Evolutionary conservation across 2,113 vertebrate genomes (phyloP), one percentile per base, ranked within the genome.

Genomic region (Pseudois nayaur): DNA sequence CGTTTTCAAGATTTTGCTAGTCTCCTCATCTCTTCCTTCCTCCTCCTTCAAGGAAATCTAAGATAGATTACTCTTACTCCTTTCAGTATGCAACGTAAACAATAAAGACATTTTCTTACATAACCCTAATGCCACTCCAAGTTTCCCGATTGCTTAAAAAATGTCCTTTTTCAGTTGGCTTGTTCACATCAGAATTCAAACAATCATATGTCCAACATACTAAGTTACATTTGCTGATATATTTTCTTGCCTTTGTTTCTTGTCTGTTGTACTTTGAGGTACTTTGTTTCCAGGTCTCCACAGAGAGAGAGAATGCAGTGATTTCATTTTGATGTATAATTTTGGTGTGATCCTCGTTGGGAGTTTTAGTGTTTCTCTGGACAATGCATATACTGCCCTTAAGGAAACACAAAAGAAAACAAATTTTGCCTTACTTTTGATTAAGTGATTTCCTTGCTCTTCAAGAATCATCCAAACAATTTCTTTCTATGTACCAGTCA

Each of bases 191-290:
- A 36, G 62, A 84, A 87, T 81, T 16, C n/a, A 91, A 84, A 54
- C 25, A 59, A 54, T 15, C 74, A 76, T 50, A 59, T 64, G 27
- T 19, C 87, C 12, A 40, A 33, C 19, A 67, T 21, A 9, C 8
- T 59, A 89, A 83, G 40, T 48, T 67, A 76, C 31, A 43, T 89
- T 81, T 55, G 55, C 87, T 52, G 94, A 2, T 81, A 85, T 1
- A 76, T 86, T 96, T 98, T 97, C 62, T 98, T 98, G 97, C 74
- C 27, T 93, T 89, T 97, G 19, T 82, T 97, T 97, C 64, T 92
- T 96, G 48, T 43, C 55, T 93, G 8, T 15, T 8, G 79, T 93
- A 33, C 92, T 59, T 25, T 52, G 64, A 50, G 54, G n/a, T 13
- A 15, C 50, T 78, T 87, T 86, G 43, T 59, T 62, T 85, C 40